Evolutionary conservation across 2,888 invertebrate genomes (phyloP).

Genomic region (Pachycephus smyrnensis): DNA sequence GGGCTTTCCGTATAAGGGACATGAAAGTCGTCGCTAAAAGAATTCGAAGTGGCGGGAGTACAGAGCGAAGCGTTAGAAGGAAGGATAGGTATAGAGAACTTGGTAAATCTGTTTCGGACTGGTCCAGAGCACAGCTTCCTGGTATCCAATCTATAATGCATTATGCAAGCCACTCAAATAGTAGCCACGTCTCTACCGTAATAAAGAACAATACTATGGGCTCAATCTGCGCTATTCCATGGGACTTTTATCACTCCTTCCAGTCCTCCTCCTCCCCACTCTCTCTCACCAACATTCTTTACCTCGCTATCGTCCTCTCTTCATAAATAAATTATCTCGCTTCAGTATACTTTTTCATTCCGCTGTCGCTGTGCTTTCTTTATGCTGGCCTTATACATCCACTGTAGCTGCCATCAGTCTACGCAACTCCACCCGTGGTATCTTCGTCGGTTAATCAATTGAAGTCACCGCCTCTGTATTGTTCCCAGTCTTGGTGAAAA

Average conservation of each 20-base stretch:
- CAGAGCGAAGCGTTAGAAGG: background rate
- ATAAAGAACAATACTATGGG: constrained; percentile 32
- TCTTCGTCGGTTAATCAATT: constrained; percentile 12
- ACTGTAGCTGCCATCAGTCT: background rate
- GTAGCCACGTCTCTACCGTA: constrained; percentile 18
- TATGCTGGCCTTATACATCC: background rate
- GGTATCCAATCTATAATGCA: constrained; percentile 26
- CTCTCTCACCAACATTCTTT: background rate
- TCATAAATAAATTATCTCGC: constrained; percentile 40
- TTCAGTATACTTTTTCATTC: constrained; percentile 11
- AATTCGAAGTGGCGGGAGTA: background rate
- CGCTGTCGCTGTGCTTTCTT: constrained; percentile 8
- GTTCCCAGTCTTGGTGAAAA: constrained; percentile 5
- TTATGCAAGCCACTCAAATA: constrained; percentile 35
- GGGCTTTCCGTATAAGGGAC: background rate
- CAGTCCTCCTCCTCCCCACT: no score
- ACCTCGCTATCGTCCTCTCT: constrained; percentile 2
- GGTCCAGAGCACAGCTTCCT: background rate
- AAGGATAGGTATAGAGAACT: background rate
- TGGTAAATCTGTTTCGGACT: background rate
- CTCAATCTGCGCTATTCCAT: constrained; percentile 26
- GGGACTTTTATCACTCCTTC: constrained; percentile 30
- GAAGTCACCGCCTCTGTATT: constrained; percentile 13
- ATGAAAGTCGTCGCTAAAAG: background rate
- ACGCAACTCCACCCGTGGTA: background rate